Evolutionary conservation across 2,888 invertebrate species (phyloP), one percentile per base, ranked within the genome.

Genomic region (Malachius bipustulatus): DNA sequence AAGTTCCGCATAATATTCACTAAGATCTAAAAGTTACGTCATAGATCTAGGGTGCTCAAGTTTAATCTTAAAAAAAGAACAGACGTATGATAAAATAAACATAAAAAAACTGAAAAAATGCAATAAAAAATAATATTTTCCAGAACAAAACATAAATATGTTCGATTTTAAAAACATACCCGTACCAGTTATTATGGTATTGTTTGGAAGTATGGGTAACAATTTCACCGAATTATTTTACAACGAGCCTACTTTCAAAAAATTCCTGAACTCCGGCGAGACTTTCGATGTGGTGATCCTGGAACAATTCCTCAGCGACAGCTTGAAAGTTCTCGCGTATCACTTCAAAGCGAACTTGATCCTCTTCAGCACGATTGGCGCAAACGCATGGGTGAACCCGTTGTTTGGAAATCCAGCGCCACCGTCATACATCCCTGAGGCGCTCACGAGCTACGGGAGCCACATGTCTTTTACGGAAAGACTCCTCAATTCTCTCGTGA

Each of bases 401-500:
- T 56, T 62, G 41, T 60, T 66, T 52, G 69, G 69, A 1, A 53
- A 65, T 32, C 62, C 69, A 2, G 53, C 57, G 1, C 65, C 67
- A 1, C 63, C 62, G 47, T 64, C 71, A 1, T 68, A 65, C 49
- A 60, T 69, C 16, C 67, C 71, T 0, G 63, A 66, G 28, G 56
- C 57, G 3, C 62, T 62, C 36, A 41, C 63, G 36, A 51, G 59
- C 3, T 62, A 53, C 36, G 49, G 55, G 33, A 58, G 67, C 14
- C 55, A 50, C 35, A 67, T 68, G 54, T 65, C 57, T 16, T 73
- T 77, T 42, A 55, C 56, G 50, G 63, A 68, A 41, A 55, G 77
- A 40, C 30, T 74, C 1, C 53, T 60, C n/a, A 77, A 75, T 48
- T 56, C 66, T 0, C 63, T 60, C 8, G 10, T 37, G 8, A 32